Evolutionary conservation across 1,140 invertebrate species (phyloP).

Genomic region (Nylanderia fulva): DNA sequence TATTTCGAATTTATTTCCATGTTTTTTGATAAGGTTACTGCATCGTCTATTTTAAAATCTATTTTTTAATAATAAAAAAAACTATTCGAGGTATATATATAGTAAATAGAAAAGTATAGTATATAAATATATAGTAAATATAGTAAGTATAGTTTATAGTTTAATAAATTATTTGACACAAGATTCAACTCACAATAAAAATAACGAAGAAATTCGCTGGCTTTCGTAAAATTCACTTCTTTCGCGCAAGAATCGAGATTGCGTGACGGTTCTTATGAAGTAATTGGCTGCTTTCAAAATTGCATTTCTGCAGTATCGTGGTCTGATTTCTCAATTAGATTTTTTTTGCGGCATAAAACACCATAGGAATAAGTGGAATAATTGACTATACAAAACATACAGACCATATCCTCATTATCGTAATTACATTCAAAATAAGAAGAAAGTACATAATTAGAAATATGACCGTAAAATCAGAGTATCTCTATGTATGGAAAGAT

Average conservation of each 20-base stretch:
- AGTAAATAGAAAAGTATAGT: too few relatives aligned
- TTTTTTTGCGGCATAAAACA: neutral
- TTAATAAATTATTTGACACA: neutral
- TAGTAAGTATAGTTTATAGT: too few relatives aligned
- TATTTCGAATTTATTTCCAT: neutral
- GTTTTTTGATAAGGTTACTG: neutral
- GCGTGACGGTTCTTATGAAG: neutral
- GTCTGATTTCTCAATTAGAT: neutral
- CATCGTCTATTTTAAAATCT: neutral
- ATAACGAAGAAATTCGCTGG: neutral
- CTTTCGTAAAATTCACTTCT: neutral
- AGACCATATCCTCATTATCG: neutral
- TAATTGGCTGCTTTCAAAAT: conserved; percentile 2
- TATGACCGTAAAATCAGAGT: neutral
- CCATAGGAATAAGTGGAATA: neutral
- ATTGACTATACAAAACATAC: neutral
- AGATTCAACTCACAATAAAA: neutral
- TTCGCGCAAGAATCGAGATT: neutral
- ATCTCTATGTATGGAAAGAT: neutral
- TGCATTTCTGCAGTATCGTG: neutral
- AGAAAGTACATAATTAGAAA: neutral
- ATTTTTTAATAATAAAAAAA: neutral
- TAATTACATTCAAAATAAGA: neutral
- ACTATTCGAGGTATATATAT: neutral
- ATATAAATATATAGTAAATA: too few relatives aligned